A percentile compares a stretch with the other conserved stretches of the same genome.
Evolutionary conservation across 2,888 invertebrate genomes (phyloP).

Genomic region (Meloe dianella): DNA sequence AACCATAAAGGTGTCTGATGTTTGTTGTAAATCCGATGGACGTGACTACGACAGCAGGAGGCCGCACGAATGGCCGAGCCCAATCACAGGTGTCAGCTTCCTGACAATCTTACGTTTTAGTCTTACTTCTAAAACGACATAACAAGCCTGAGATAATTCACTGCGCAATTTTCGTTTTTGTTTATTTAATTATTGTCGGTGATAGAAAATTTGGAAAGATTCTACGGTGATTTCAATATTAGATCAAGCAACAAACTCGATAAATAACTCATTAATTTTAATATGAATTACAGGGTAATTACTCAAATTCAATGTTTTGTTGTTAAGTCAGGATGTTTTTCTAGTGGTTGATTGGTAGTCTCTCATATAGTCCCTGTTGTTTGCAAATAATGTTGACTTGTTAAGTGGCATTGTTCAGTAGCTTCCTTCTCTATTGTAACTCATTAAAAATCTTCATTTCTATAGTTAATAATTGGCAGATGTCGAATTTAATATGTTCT

Average conservation of each 20-base stretch:
- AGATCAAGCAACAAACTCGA: conserved; percentile 4
- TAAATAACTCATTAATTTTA: not conserved
- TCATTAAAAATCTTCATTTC: conserved; percentile 45
- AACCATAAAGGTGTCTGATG: conserved; percentile 35
- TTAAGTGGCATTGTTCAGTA: conserved; percentile 56
- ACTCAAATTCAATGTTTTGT: not conserved
- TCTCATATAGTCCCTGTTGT: conserved; percentile 39
- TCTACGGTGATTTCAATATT: conserved; percentile 13
- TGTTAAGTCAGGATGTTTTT: not conserved
- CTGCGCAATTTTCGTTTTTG: not conserved
- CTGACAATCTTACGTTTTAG: conserved; percentile 29
- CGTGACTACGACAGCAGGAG: conserved; percentile 49
- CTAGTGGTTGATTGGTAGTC: not conserved
- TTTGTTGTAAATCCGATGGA: conserved; percentile 43
- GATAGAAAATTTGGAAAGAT: not conserved
- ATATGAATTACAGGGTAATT: not conserved
- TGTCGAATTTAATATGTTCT: not conserved
- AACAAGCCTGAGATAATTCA: not conserved
- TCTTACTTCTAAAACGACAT: conserved; percentile 13
- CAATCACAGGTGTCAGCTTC: conserved; percentile 50
- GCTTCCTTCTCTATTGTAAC: conserved; percentile 45
- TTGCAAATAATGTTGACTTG: conserved; percentile 56
- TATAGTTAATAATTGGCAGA: conserved; percentile 44
- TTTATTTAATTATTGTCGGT: not conserved
- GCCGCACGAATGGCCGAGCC: conserved; percentile 47